These are phyloP conservation scores for Plecturocebus donacophilus DNA, from an alignment of 2,113 vertebrate genomes.

Conservation along the genomic window DNA sequence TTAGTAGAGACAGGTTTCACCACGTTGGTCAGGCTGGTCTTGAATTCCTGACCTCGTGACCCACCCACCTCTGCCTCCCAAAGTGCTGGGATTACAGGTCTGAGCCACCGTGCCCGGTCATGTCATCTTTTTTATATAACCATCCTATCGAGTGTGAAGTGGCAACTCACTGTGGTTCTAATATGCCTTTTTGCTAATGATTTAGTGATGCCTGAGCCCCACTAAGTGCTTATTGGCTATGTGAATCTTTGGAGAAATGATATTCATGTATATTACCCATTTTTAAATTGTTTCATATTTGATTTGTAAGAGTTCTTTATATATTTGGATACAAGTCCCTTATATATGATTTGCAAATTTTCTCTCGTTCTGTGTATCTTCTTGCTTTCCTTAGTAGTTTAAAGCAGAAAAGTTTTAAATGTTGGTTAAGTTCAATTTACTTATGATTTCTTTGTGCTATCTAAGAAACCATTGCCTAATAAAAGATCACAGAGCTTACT, in stretches of 20 bases:
- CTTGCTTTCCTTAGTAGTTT: not conserved
- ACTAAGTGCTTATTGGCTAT: not conserved
- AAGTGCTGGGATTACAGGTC: too few species aligned
- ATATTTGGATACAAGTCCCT: not conserved
- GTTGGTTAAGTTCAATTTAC: not conserved
- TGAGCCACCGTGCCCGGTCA: too few species aligned
- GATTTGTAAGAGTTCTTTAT: not conserved
- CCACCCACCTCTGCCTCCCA: too few species aligned
- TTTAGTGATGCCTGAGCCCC: not conserved
- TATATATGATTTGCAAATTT: not conserved
- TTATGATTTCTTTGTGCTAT: not conserved
- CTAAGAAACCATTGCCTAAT: not conserved
- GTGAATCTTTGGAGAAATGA: not conserved
- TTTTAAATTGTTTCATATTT: not conserved
- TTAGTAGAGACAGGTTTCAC: too few species aligned
- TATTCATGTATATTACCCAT: not conserved
- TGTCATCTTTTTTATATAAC: not conserved
- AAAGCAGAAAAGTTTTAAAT: not conserved
- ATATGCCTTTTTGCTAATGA: not conserved
- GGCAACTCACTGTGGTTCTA: not conserved
- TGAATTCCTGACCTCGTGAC: too few species aligned
- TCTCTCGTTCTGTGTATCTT: not conserved
- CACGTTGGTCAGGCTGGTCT: too few species aligned
- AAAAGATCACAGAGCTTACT: not conserved
- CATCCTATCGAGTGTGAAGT: not conserved